Percentiles rank a stretch among this genome's conserved stretches.
Conservation (phyloP, 2,113 vertebrate genomes). For the Rostratula benghalensis region DNA sequence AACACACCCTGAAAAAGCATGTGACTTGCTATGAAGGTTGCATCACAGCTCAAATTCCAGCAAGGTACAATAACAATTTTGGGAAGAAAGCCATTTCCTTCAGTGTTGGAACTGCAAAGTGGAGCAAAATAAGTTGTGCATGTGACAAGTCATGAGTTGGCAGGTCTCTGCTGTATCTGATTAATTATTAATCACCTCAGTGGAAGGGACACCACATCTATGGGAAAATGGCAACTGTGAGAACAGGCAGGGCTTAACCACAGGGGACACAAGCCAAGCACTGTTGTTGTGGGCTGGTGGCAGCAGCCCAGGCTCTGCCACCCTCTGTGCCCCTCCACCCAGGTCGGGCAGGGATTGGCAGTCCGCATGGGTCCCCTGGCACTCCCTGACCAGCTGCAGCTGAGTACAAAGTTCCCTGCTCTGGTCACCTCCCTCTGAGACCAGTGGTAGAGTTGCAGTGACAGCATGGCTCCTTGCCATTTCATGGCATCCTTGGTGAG, state of each 20-base stretch:
- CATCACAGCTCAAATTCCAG: neutral
- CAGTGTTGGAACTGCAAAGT: neutral
- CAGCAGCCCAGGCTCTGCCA: rapidly evolving
- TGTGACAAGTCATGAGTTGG: rapidly evolving
- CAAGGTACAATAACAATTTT: neutral
- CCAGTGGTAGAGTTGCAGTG: neutral
- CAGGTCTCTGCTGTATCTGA: neutral
- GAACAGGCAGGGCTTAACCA: neutral
- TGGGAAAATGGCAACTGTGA: neutral
- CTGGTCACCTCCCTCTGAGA: too few species aligned
- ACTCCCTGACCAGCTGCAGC: too few species aligned
- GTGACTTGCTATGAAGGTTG: neutral
- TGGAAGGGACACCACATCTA: neutral
- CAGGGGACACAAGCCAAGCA: rapidly evolving
- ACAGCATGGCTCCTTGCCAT: neutral
- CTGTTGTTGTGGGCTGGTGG: rapidly evolving
- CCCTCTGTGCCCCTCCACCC: too few species aligned
- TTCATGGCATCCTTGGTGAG: neutral
- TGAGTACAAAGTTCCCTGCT: too few species aligned
- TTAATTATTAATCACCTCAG: neutral
- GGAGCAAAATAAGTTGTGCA: neutral
- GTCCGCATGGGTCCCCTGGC: too few species aligned
- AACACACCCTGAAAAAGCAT: neutral
- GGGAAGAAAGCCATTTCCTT: neutral
- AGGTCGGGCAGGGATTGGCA: rapidly evolving